Conservation (phyloP, 2,888 invertebrate species). For the Troides helena region DNA sequence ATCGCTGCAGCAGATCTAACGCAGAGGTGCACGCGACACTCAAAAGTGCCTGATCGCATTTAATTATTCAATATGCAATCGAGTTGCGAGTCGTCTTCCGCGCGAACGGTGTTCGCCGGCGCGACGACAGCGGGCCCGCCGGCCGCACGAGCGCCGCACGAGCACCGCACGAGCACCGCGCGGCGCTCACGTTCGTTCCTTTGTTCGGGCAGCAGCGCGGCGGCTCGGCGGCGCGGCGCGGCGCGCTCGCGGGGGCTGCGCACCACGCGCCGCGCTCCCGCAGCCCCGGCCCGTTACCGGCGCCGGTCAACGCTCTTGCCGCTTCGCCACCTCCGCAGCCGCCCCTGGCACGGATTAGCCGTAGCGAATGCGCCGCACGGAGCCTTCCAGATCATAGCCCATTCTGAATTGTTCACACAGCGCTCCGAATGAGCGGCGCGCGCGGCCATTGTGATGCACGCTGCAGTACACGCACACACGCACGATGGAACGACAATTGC, state of each 20-base stretch:
- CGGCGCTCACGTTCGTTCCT: not conserved
- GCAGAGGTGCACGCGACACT: too few relatives aligned
- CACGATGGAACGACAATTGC: too few relatives aligned
- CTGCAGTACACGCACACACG: too few relatives aligned
- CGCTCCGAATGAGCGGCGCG: too few relatives aligned
- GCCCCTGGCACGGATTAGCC: slow-evolving; percentile 29
- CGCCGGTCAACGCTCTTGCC: slow-evolving; percentile 68
- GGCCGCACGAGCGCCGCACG: not conserved
- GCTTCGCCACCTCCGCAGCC: slow-evolving; percentile 56
- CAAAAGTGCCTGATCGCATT: too few relatives aligned
- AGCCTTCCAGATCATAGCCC: slow-evolving; percentile 3
- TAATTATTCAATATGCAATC: too few relatives aligned
- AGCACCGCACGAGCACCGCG: not conserved
- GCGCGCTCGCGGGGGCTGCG: slow-evolving; percentile 29
- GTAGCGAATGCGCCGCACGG: slow-evolving; percentile 15
- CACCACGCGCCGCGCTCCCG: slow-evolving; percentile 40
- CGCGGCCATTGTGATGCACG: too few relatives aligned
- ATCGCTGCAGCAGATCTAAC: too few relatives aligned
- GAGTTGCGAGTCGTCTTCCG: not conserved
- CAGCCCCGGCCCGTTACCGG: not conserved
- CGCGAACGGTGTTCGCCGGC: not conserved
- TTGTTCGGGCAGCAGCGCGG: slow-evolving; percentile 5
- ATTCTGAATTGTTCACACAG: too few relatives aligned
- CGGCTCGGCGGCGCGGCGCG: slow-evolving; percentile 29
- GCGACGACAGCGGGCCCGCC: not conserved